Evolutionary conservation across 2,113 vertebrate genomes (phyloP).

Genomic region (Chrysemys picta): DNA sequence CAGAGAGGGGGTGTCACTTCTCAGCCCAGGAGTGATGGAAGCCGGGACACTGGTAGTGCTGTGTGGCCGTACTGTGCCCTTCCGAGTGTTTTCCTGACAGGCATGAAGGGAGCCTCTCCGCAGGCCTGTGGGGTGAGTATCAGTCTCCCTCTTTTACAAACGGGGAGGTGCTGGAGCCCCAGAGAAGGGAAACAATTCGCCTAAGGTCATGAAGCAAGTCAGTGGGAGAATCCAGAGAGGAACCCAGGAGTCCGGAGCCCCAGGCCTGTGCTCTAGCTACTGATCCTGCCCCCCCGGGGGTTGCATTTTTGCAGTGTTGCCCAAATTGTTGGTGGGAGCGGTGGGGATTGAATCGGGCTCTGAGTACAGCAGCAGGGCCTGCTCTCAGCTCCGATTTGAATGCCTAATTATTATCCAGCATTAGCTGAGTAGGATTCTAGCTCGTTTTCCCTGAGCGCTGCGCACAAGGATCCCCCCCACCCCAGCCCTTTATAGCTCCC

Average conservation of each 20-base stretch:
- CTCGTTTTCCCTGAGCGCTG: no score
- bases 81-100: neutral
- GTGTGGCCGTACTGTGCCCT: neutral
- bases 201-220: neutral
- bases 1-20: no score
- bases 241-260: no score
- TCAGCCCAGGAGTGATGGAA: neutral
- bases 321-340: neutral
- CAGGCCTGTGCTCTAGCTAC: neutral
- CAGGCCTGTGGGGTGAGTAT: neutral
- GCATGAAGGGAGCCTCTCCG: neutral
- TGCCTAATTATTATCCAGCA: no score
- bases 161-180: neutral
- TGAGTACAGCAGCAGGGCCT: neutral
- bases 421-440: no score
- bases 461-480: no score
- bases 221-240: neutral
- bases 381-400: neutral
- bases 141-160: no score
- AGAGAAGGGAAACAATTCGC: neutral
- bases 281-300: neutral
- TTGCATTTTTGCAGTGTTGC: neutral
- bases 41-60: neutral
- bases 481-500: no score
- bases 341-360: neutral